Evolutionary conservation across 2,888 invertebrate genomes (phyloP), one percentile per base, ranked within the genome.

Genomic region (Norana najaformis): DNA sequence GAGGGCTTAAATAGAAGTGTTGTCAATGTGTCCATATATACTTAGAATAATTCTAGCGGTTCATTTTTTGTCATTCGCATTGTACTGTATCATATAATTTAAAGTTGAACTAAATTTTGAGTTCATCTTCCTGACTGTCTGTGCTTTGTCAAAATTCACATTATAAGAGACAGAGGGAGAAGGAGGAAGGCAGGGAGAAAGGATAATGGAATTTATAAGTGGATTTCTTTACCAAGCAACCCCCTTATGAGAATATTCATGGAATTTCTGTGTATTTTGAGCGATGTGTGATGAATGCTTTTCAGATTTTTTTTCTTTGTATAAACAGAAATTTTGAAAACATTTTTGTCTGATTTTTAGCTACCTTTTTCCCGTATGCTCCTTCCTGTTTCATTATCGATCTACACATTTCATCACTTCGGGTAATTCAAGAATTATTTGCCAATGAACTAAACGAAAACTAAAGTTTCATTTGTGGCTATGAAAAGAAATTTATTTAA

Each of bases 361-460:
- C 36, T 8, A 36, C 85, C 35, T 85, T 85, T 16, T 85, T 85
- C 35, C 85, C 85, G 5, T 85, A 85, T 14, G 85, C 4, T 35
- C 85, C 85, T 85, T 37, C 83, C 16, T 89, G n/a, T 89, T 89
- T 89, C 39, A 34, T 89, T 82, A 83, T 82, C 37, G 89, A 89
- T 8, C 83, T 83, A 13, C 83, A 89, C 18, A 38, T 89, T 18
- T 53, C 89, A 20, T 30, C 89, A 41, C 82, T 69, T 89, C 47
- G 41, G 89, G 83, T 89, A 85, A 23, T 85, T 85, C 85, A 85
- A 37, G 23, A 85, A 20, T 35, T 85, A 20, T 85, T 69, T 30
- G 0, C n/a, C n/a, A n/a, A 47, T 69, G n/a, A n/a, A 30, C 6
- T 69, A 69, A n/a, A 30, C 6, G 30, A 69, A n/a, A n/a, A n/a